Evolutionary conservation across 2,113 vertebrate species (phyloP).

Genomic region (Monopterus albus): DNA sequence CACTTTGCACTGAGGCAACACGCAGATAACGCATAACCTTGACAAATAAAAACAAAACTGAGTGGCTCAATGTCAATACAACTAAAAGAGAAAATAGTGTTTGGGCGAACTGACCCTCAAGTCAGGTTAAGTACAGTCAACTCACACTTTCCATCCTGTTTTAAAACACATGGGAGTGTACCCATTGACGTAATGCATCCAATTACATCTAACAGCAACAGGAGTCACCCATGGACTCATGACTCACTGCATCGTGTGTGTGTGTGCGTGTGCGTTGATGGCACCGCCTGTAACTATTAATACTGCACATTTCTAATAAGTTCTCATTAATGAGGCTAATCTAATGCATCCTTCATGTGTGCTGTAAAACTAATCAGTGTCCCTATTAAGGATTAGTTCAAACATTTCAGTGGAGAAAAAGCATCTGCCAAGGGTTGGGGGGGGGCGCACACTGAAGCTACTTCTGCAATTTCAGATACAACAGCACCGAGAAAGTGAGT

Average conservation of each 20-base stretch:
- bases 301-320: not conserved
- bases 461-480: no score
- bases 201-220: conserved; percentile 23
- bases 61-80: not conserved
- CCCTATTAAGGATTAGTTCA: conserved; percentile 11
- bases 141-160: conserved; percentile 13
- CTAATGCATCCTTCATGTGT: conserved; percentile 13
- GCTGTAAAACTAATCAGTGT: conserved; percentile 6
- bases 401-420: not conserved
- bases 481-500: no score
- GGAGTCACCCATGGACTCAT: not conserved
- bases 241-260: not conserved
- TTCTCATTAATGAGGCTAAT: not conserved
- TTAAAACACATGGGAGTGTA: not conserved
- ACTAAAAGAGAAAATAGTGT: not conserved
- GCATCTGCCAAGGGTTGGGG: no score
- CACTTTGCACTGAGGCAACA: not conserved
- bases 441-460: no score
- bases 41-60: not conserved
- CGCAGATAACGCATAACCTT: not conserved
- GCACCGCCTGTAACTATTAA: not conserved
- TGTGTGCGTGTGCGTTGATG: conserved; percentile 23
- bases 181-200: conserved; percentile 13
- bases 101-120: conserved; percentile 10
- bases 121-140: not conserved